Base-by-base conservation (phyloP, 1,140 invertebrate genomes). In the Hydropsyche tenuis region DNA sequence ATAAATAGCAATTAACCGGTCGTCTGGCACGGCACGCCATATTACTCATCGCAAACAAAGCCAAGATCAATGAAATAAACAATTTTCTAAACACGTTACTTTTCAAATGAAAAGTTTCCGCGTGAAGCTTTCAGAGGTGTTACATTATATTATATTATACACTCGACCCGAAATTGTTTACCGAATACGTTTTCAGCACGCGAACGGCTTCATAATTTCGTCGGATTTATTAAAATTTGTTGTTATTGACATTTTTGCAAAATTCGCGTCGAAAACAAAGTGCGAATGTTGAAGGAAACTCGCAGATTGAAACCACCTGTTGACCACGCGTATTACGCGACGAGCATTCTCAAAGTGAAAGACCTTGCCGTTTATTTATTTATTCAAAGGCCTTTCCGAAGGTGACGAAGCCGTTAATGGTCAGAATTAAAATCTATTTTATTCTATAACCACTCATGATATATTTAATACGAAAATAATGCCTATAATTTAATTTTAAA, bases 281-380 rank as follows among this genome's bases (percentile, higher is more conserved):
- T 4, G 9, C 3, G 9, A 9, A 37, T 9, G 30, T 37, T 37
- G 30, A 37, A 37, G 30, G 30, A 37, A 37, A 20, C 48, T 1
- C 1, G 9, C 48, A 53, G 56, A 11, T 60, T 60, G 56, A 14
- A 60, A 60, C 22, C 56, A 27, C 56, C 23, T 60, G 23, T 60
- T 56, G 51, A 18, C 51, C 51, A 18, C 20, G 22, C 64, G 20
- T 62, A 45, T 51, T 62, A 46, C 63, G 72, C 72, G 63, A 53
- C 42, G 53, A 46, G 72, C 72, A 69, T 73, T 73, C 72, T 73
- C 64, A 60, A 73, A 73, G 74, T 70, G 43, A 66, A 60, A 73
- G 75, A 76, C 75, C 75, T 76, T 76, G 75, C 68, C 68, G 63
- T 46, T 73, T 66, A 76, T 76, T 76, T 76, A 76, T 76, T 73